Conservation (phyloP, 53 echinoderm and acorn worm species). For the Zoroaster sp. region DNA sequence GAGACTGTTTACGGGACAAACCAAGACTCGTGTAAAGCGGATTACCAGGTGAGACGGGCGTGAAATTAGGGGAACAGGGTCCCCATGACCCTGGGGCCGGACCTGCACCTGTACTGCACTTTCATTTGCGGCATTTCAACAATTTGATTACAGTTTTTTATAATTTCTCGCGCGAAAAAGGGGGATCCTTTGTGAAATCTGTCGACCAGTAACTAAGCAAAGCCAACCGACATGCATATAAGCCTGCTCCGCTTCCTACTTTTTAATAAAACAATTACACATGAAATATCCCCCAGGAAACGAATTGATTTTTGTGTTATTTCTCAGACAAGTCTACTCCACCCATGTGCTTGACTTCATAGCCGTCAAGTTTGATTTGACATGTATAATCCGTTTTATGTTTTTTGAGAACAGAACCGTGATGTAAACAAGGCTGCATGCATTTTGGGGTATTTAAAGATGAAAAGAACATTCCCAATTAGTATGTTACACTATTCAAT, state of each 20-base stretch:
- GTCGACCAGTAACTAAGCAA: neutral
- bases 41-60: constrained; percentile 14
- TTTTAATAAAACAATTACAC: constrained; percentile 44
- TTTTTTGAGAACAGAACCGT: neutral
- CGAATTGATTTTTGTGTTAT: constrained; percentile 20
- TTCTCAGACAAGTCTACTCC: neutral
- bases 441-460: no score
- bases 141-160: constrained; percentile 40
- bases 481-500: no score
- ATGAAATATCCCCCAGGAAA: neutral
- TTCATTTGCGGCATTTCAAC: constrained; percentile 4
- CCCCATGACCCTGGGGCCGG: neutral
- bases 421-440: no score
- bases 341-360: neutral
- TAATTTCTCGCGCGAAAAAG: constrained; percentile 24
- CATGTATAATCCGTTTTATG: neutral
- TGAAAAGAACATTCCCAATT: no score
- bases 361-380: neutral
- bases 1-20: neutral
- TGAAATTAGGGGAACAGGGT: neutral
- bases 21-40: constrained; percentile 26
- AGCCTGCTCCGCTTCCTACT: neutral
- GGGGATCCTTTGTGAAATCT: neutral
- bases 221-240: neutral
- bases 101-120: constrained; percentile 47